These are phyloP conservation scores for Pristionchus maxplancki DNA, from an alignment of 2,888 invertebrate species.

Conservation along the genomic window DNA sequence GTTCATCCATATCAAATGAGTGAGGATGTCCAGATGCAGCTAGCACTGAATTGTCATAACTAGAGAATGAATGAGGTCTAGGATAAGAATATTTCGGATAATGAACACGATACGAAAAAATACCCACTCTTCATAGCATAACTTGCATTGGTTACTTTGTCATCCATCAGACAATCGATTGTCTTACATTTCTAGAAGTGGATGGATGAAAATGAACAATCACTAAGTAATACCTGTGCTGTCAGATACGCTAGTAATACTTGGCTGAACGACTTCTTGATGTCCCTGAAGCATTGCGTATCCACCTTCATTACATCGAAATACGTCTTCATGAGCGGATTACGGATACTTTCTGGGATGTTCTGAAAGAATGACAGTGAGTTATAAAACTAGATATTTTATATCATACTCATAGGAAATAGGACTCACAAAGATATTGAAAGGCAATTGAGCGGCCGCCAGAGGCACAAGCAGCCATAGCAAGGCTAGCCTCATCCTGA, in stretches of 20 bases:
- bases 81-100: too few species aligned
- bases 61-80: too few species aligned
- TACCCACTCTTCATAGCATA: slow-evolving; percentile 1
- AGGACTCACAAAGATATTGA: slow-evolving; percentile 4
- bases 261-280: neutral
- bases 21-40: slow-evolving; percentile 8
- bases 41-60: too few species aligned
- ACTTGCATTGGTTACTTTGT: neutral
- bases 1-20: neutral
- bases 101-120: neutral
- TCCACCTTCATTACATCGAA: neutral
- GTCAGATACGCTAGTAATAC: neutral
- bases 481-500: neutral
- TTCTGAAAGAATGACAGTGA: neutral
- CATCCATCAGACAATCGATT: slow-evolving; percentile 10
- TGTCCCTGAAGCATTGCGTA: slow-evolving; percentile 30
- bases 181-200: neutral
- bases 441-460: neutral
- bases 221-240: neutral
- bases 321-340: neutral
- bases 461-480: slow-evolving; percentile 1
- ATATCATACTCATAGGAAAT: too few species aligned
- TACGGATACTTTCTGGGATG: neutral
- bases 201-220: too few species aligned
- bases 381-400: too few species aligned